phyloP scores from a whole-genome alignment of 1,140 invertebrate species.

The Drosophila gunungcola region DNA sequence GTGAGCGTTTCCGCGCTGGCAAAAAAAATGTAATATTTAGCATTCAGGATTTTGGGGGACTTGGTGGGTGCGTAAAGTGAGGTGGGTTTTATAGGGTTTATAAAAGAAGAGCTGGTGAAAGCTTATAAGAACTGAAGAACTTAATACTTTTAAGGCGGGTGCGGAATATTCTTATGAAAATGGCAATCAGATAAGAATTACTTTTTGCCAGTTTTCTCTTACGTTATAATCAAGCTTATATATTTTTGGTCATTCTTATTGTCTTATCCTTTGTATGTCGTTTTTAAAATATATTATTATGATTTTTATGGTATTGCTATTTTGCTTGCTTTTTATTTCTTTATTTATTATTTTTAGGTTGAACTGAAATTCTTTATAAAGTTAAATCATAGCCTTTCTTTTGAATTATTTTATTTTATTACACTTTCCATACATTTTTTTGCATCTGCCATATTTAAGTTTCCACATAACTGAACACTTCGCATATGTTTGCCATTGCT shows the following conservation, averaged over 20 bases:
- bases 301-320: background rate
- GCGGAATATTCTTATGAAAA: background rate
- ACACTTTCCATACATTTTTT: background rate
- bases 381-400: background rate
- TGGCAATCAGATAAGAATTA: background rate
- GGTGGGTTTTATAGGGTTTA: conserved; percentile 21
- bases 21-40: conserved; percentile 22
- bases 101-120: background rate
- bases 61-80: conserved; percentile 3
- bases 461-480: background rate
- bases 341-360: no score
- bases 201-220: background rate
- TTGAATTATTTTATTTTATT: background rate
- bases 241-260: background rate
- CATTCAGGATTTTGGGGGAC: conserved; percentile 7
- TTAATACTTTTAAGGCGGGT: conserved; percentile 3
- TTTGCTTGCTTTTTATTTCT: background rate
- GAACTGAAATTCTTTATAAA: background rate
- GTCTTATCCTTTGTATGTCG: background rate
- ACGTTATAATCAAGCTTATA: background rate
- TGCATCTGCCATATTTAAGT: background rate
- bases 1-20: conserved; percentile 17
- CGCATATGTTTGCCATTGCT: conserved; percentile 9
- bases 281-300: no score
- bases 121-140: conserved; percentile 24